These are phyloP conservation scores for Callimorpha dominula DNA, from an alignment of 2,888 invertebrate genomes.

Conservation along the genomic window DNA sequence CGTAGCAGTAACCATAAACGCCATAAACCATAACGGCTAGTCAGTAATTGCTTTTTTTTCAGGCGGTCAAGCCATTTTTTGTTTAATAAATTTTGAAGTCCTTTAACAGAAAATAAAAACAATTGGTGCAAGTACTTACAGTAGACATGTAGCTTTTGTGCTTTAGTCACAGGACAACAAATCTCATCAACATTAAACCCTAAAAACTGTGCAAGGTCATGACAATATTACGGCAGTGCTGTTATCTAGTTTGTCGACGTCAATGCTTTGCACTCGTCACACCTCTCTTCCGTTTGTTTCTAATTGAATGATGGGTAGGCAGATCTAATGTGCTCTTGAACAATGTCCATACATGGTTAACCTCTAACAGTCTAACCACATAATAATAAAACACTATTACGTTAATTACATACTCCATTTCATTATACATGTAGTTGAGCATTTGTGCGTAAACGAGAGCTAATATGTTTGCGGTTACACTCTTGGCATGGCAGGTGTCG, in stretches of 20 bases:
- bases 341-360: not conserved
- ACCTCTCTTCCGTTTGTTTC: too few species aligned
- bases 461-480: slow-evolving; percentile 3
- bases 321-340: not conserved
- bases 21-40: too few species aligned
- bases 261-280: not conserved
- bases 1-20: too few species aligned
- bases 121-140: too few species aligned
- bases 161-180: too few species aligned
- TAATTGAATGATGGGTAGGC: not conserved
- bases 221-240: not conserved
- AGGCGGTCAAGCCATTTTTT: too few species aligned
- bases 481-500: not conserved
- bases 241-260: not conserved
- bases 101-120: too few species aligned
- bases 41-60: too few species aligned
- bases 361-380: not conserved
- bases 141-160: too few species aligned
- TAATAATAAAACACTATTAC: not conserved
- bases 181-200: too few species aligned
- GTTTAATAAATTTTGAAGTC: too few species aligned
- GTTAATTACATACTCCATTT: slow-evolving; percentile 1
- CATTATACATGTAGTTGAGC: not conserved
- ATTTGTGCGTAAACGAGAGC: not conserved
- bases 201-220: not conserved